phyloP scores from a whole-genome alignment of 35 echinoderm and acorn worm genomes.

The Hemicentrotus pulcherrimus region DNA sequence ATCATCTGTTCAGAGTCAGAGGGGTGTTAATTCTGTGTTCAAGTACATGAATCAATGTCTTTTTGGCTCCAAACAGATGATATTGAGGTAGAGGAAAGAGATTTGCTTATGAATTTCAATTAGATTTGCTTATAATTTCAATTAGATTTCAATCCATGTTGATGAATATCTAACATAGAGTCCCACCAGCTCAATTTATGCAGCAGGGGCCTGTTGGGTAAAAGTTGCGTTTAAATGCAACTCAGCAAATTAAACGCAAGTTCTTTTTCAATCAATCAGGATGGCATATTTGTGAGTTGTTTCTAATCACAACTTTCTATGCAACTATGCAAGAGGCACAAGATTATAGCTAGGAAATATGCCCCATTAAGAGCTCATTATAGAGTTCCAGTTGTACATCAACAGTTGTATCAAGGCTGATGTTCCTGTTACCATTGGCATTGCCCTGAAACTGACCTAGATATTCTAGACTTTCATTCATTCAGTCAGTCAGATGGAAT shows the following conservation, averaged over 20 bases:
- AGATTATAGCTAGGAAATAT: background rate
- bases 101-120: background rate
- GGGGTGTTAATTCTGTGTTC: no score
- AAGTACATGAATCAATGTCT: no score
- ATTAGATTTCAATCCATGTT: background rate
- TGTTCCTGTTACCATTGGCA: background rate
- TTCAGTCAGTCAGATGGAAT: background rate
- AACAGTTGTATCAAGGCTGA: background rate
- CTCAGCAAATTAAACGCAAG: no score
- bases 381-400: background rate
- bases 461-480: background rate
- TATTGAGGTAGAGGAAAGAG: background rate
- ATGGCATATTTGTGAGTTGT: no score
- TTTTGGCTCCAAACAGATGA: background rate
- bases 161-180: background rate
- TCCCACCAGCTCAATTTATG: background rate
- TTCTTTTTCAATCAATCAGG: no score
- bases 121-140: background rate
- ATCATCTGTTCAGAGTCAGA: no score
- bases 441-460: background rate
- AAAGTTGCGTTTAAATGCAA: no score
- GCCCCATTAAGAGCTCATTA: background rate
- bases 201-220: background rate
- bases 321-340: no score
- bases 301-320: no score